Percentiles rank a stretch among this genome's conserved stretches.
These are phyloP conservation scores for Aphaenogaster ashmeadi DNA, from an alignment of 1,140 invertebrate species.

Conservation along the genomic window DNA sequence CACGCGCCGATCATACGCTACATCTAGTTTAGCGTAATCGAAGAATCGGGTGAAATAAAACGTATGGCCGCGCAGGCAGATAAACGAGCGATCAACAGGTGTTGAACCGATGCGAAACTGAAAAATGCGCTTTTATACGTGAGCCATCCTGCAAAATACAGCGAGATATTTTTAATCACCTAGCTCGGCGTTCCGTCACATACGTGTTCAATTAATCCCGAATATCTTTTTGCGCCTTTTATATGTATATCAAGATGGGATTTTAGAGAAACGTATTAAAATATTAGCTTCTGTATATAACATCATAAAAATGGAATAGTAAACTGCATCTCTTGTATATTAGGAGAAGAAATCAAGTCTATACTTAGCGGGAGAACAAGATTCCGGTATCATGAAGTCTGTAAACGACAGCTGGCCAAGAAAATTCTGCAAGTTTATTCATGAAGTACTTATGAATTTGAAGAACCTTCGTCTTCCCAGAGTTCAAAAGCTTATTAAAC, in stretches of 20 bases:
- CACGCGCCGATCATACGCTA: background rate
- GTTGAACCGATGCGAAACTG: slow-evolving; percentile 36
- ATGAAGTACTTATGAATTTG: slow-evolving; percentile 20
- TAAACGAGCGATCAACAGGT: slow-evolving; percentile 71
- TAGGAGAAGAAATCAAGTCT: background rate
- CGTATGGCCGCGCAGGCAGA: background rate
- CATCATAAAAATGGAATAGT: background rate
- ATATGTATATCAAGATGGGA: background rate
- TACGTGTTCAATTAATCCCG: background rate
- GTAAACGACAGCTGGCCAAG: background rate
- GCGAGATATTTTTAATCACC: slow-evolving; percentile 37
- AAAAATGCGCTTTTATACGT: slow-evolving; percentile 56
- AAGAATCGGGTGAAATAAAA: background rate
- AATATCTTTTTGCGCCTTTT: background rate
- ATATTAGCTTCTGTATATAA: background rate
- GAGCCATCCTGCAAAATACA: slow-evolving; percentile 33
- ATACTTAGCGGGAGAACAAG: background rate
- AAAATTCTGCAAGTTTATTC: slow-evolving; percentile 28
- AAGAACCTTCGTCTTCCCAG: background rate
- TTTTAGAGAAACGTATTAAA: slow-evolving; percentile 12
- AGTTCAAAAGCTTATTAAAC: background rate
- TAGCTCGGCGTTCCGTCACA: background rate
- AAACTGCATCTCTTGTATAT: background rate
- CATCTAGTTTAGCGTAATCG: slow-evolving; percentile 30
- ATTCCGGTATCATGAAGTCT: background rate